Evolutionary conservation across 2,888 invertebrate species (phyloP), one percentile per base, ranked within the genome.

Genomic region (Caenorhabditis sp.): DNA sequence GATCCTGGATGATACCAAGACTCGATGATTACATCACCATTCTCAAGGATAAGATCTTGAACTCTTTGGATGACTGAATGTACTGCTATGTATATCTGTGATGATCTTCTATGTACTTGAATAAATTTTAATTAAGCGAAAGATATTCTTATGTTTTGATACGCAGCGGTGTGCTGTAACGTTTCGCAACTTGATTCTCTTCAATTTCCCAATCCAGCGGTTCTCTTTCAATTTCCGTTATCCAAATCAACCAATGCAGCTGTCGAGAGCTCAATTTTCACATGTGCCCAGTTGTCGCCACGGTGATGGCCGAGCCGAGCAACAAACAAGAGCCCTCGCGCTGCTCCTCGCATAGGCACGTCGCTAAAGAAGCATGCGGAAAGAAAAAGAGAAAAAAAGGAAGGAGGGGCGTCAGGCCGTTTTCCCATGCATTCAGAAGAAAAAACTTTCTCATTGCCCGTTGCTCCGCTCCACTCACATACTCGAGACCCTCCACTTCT

Each of bases 361-460:
- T 51, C 37, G 64, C 18, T 28, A 15, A 56, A 51, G 32, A 58
- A 60, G 65, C n/a, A n/a, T n/a, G n/a, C n/a, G n/a, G n/a, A n/a
- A n/a, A n/a, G n/a, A n/a, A n/a, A 22, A 32, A 35, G 22, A 64
- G 26, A 40, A 37, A 28, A 15, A 32, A 53, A 35, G 61, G 58
- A 55, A 65, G 61, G 76, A 69, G 67, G 60, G 40, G 76, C 61
- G 62, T 64, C 53, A 26, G 64, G 60, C 44, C 40, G n/a, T 56
- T 74, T 74, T 80, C 74, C 60, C 62, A 80, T 80, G 74, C 80
- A 80, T 80, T 80, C 69, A 58, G n/a, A n/a, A n/a, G n/a, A 80
- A 80, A 79, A 79, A 79, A 53, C 51, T 80, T 69, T 62, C 79
- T 67, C 70, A 65, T 67, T 71, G 60, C 76, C 26, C 22, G 47